Conservation (phyloP, 2,113 vertebrate genomes). For the Oenanthe oenanthe region DNA sequence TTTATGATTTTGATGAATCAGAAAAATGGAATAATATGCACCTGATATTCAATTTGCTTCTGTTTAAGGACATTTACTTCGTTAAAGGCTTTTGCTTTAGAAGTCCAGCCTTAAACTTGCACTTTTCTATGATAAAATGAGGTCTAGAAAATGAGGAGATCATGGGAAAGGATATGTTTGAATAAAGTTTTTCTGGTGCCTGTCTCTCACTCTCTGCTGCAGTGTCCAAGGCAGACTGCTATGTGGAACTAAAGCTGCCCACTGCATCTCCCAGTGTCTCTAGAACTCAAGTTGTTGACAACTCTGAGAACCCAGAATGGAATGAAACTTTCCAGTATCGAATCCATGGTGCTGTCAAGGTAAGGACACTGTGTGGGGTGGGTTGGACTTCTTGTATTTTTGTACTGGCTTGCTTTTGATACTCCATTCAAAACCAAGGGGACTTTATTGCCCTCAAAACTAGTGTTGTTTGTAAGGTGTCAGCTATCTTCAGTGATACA, state of each 20-base stretch:
- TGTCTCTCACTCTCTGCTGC: background rate
- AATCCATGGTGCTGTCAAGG: constrained; percentile 78
- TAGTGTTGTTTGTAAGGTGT: background rate
- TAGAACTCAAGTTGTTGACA: constrained; percentile 73
- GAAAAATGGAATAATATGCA: background rate
- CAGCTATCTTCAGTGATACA: background rate
- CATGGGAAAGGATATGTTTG: background rate
- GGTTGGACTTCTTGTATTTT: background rate
- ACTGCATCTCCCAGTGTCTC: constrained; percentile 62
- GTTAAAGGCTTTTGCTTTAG: background rate
- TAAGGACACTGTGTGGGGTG: background rate
- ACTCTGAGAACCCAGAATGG: constrained; percentile 80
- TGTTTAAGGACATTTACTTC: background rate
- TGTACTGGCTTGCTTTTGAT: background rate
- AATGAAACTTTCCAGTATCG: constrained; percentile 78
- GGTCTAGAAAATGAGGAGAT: background rate
- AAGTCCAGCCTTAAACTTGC: background rate
- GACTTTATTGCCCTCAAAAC: background rate
- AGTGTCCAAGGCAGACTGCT: constrained; percentile 82
- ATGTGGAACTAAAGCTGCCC: constrained; percentile 74
- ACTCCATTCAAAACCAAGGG: background rate
- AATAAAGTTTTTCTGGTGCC: background rate
- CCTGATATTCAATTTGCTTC: background rate
- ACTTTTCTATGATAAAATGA: background rate
- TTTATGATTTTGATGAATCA: background rate